phyloP scores from a whole-genome alignment of 2,888 invertebrate species.

The Pandemis heparana region DNA sequence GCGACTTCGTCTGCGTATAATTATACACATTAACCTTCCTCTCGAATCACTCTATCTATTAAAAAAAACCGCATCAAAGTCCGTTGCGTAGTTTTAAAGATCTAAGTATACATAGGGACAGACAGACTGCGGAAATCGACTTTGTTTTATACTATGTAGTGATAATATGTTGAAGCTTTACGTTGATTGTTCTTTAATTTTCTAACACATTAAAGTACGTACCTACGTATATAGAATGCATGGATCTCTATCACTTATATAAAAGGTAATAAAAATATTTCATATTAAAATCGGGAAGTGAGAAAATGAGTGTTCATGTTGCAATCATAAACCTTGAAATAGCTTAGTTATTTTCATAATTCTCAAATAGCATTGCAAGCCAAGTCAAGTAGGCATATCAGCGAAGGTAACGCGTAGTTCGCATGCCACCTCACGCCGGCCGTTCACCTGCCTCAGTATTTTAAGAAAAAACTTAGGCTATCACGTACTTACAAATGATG shows the following conservation, averaged over 20 bases:
- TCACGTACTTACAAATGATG: not conserved
- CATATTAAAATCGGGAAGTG: not conserved
- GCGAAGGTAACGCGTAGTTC: slow-evolving; percentile 62
- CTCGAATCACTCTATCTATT: no score
- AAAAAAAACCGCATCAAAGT: no score
- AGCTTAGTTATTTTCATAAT: slow-evolving; percentile 45
- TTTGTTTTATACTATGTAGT: no score
- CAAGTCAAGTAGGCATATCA: slow-evolving; percentile 61
- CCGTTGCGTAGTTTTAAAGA: no score
- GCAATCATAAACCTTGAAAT: slow-evolving; percentile 32
- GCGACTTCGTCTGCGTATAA: no score
- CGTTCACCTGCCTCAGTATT: slow-evolving; percentile 65
- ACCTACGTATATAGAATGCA: not conserved
- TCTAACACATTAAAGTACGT: no score
- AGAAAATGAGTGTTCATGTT: slow-evolving; percentile 11
- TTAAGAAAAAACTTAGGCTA: slow-evolving; percentile 39
- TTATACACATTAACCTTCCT: no score
- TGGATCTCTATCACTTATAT: not conserved
- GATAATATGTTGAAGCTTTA: not conserved
- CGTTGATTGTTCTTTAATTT: no score
- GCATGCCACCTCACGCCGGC: slow-evolving; percentile 61
- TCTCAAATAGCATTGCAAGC: slow-evolving; percentile 47
- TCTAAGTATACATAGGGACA: no score
- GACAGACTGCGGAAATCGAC: no score
- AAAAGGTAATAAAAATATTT: not conserved